Evolutionary conservation across 2,797 vertebrate species (phyloP).

Genomic region (Eremophila alpestris): DNA sequence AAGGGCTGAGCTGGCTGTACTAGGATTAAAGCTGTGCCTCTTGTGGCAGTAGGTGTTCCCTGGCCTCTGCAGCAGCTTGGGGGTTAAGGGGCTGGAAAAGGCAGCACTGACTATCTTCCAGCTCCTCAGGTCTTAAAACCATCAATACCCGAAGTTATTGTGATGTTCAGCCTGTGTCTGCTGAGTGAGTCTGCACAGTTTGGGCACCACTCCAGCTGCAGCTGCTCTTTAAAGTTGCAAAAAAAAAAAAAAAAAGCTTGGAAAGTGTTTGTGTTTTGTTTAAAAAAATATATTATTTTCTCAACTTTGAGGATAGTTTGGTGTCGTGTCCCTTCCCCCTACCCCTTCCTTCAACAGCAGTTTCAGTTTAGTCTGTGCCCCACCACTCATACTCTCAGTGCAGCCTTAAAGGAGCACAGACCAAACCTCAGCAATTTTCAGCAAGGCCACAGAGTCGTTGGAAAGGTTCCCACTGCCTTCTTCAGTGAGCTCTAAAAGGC

Average conservation of each 20-base stretch:
- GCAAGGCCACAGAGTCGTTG: constrained; percentile 22
- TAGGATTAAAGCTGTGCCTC: neutral
- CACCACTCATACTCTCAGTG: neutral
- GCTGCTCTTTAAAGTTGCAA: constrained; percentile 55
- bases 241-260: neutral
- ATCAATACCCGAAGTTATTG: constrained; percentile 1
- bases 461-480: constrained; percentile 50
- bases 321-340: accelerated
- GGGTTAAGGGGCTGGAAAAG: constrained; percentile 54
- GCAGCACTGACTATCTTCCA: neutral
- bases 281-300: neutral
- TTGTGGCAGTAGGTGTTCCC: neutral
- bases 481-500: constrained; percentile 30
- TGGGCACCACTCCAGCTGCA: constrained; percentile 49
- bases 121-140: constrained; percentile 23
- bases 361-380: neutral
- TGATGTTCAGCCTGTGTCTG: constrained; percentile 27
- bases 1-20: neutral
- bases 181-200: constrained; percentile 12
- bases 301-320: neutral
- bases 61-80: neutral
- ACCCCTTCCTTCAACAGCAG: neutral
- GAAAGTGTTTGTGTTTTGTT: neutral
- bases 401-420: constrained; percentile 17
- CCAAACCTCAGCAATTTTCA: constrained; percentile 43